These are phyloP conservation scores for Hoplodrina ambigua DNA, from an alignment of 2,888 invertebrate species.

Conservation along the genomic window DNA sequence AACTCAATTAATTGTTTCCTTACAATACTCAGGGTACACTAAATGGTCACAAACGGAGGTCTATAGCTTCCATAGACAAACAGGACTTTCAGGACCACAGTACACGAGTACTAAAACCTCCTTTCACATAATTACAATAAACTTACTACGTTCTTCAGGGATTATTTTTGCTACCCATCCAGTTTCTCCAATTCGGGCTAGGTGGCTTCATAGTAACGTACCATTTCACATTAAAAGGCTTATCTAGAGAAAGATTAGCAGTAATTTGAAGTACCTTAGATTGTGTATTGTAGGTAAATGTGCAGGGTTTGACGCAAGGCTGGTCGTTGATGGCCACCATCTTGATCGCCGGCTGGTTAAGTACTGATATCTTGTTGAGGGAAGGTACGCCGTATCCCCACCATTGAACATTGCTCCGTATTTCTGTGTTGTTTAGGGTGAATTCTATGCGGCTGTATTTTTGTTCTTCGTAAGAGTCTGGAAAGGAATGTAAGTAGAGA, in stretches of 20 bases:
- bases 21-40: constrained; percentile 26
- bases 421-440: constrained; percentile 72
- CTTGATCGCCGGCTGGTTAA: constrained; percentile 73
- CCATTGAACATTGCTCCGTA: constrained; percentile 79
- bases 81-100: constrained; percentile 36
- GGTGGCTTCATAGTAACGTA: constrained; percentile 58
- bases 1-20: constrained; percentile 2
- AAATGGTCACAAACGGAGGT: constrained; percentile 20
- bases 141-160: constrained; percentile 40
- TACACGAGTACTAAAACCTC: constrained; percentile 35
- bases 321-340: constrained; percentile 75
- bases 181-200: constrained; percentile 52
- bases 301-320: constrained; percentile 73
- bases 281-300: constrained; percentile 71
- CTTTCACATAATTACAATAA: constrained; percentile 39
- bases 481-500: constrained; percentile 5
- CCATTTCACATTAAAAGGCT: constrained; percentile 80
- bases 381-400: constrained; percentile 87
- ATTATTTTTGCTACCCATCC: constrained; percentile 51
- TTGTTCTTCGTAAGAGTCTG: constrained; percentile 91
- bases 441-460: constrained; percentile 90
- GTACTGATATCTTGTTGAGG: constrained; percentile 75
- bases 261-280: constrained; percentile 75
- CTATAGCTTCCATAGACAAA: constrained; percentile 39
- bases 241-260: constrained; percentile 79